Conservation (phyloP, 1,140 invertebrate species). For the Drosophila tsacasi region DNA sequence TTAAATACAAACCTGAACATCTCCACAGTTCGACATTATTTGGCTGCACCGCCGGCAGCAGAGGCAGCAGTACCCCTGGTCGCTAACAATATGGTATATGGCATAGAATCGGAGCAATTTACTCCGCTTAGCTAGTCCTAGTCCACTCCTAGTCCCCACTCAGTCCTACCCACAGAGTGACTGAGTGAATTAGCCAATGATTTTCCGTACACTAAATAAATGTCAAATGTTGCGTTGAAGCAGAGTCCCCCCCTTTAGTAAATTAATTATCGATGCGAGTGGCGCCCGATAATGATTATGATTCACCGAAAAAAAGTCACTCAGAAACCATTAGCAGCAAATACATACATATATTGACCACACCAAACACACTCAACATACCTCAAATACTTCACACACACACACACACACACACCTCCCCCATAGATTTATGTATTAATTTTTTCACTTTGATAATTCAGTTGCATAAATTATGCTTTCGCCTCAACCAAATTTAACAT, state of each 20-base stretch:
- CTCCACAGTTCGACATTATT: slow-evolving; percentile 83
- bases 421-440: slow-evolving; percentile 29
- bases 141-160: background rate
- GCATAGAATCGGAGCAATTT: slow-evolving; percentile 34
- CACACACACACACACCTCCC: background rate
- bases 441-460: slow-evolving; percentile 49
- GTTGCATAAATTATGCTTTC: slow-evolving; percentile 50
- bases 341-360: slow-evolving; percentile 8
- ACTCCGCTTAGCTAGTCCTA: slow-evolving; percentile 23
- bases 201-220: background rate
- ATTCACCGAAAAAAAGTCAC: slow-evolving; percentile 14
- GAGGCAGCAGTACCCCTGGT: slow-evolving; percentile 82
- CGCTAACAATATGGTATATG: slow-evolving; percentile 84
- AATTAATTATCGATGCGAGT: slow-evolving; percentile 5
- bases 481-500: slow-evolving; percentile 29
- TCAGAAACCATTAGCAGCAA: slow-evolving; percentile 26
- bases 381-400: slow-evolving; percentile 22
- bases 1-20: slow-evolving; percentile 60
- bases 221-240: slow-evolving; percentile 3
- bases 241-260: slow-evolving; percentile 18
- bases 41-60: slow-evolving; percentile 82
- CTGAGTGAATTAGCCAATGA: slow-evolving; percentile 15
- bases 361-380: slow-evolving; percentile 14
- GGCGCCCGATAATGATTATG: slow-evolving; percentile 21
- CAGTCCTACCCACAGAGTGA: slow-evolving; percentile 11